Conservation (phyloP, 2,888 invertebrate species). For the Meiosimyza platycephala region DNA sequence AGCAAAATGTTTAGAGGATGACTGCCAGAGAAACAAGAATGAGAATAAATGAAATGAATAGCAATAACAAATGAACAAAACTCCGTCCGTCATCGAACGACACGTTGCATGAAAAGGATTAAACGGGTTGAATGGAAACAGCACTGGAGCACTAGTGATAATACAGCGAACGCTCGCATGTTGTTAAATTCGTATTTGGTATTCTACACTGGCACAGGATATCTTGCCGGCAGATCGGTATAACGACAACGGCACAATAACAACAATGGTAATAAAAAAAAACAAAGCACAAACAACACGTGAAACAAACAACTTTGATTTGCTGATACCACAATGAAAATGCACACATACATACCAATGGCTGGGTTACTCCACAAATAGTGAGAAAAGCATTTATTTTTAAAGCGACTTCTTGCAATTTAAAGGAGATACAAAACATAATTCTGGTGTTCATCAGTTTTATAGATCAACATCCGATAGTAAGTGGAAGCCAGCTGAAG, state of each 20-base stretch:
- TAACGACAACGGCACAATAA: slow-evolving; percentile 1
- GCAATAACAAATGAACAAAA: not conserved
- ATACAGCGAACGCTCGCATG: not conserved
- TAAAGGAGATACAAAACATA: too few relatives aligned
- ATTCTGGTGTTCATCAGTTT: too few relatives aligned
- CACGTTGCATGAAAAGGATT: not conserved
- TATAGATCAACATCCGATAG: too few relatives aligned
- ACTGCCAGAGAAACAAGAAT: too few relatives aligned
- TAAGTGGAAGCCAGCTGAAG: too few relatives aligned
- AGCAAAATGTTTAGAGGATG: too few relatives aligned
- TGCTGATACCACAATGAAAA: slow-evolving; percentile 5
- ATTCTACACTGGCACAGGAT: slow-evolving; percentile 2
- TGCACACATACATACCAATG: too few relatives aligned
- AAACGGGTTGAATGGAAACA: not conserved
- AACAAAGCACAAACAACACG: slow-evolving; percentile 2
- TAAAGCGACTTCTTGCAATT: too few relatives aligned
- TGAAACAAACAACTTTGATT: slow-evolving; percentile 17
- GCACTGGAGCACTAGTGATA: too few relatives aligned
- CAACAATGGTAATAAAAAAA: slow-evolving; percentile 1
- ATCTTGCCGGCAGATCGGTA: not conserved
- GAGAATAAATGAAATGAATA: too few relatives aligned
- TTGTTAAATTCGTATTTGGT: slow-evolving; percentile 11
- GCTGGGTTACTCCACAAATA: too few relatives aligned
- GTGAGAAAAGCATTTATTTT: too few relatives aligned
- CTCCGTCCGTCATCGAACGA: slow-evolving; percentile 13